phyloP scores from a whole-genome alignment of 2,888 invertebrate genomes.

The Exocentrus adspersus region DNA sequence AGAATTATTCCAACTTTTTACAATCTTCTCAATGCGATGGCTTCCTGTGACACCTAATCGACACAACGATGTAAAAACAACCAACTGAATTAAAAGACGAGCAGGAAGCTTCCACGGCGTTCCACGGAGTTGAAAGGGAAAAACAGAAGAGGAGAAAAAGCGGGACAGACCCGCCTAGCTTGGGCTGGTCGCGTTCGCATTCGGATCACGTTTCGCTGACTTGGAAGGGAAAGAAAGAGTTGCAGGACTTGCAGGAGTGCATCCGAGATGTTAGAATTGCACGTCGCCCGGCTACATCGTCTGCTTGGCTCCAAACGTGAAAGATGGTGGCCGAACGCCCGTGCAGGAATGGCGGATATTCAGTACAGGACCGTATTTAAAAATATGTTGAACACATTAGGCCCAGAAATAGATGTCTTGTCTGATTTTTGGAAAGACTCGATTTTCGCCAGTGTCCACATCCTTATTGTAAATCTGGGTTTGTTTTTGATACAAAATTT shows the following conservation, averaged over 20 bases:
- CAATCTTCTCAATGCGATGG: too few species aligned
- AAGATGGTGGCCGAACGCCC: not conserved
- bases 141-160: not conserved
- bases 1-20: too few species aligned
- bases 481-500: too few species aligned
- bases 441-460: too few species aligned
- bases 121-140: not conserved
- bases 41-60: too few species aligned
- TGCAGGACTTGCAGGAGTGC: too few species aligned
- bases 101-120: not conserved
- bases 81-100: not conserved
- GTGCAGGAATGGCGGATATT: not conserved
- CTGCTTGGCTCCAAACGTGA: conserved; percentile 1
- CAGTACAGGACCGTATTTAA: not conserved
- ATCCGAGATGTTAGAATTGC: conserved; percentile 1
- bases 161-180: not conserved
- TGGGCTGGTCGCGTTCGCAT: not conserved
- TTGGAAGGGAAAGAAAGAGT: not conserved
- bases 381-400: too few species aligned
- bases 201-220: not conserved
- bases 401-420: too few species aligned
- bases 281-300: conserved; percentile 2
- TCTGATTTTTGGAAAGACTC: too few species aligned
- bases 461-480: too few species aligned
- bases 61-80: too few species aligned